Base-by-base conservation (phyloP, 1,140 invertebrate genomes). In the Chlorops oryzae region DNA sequence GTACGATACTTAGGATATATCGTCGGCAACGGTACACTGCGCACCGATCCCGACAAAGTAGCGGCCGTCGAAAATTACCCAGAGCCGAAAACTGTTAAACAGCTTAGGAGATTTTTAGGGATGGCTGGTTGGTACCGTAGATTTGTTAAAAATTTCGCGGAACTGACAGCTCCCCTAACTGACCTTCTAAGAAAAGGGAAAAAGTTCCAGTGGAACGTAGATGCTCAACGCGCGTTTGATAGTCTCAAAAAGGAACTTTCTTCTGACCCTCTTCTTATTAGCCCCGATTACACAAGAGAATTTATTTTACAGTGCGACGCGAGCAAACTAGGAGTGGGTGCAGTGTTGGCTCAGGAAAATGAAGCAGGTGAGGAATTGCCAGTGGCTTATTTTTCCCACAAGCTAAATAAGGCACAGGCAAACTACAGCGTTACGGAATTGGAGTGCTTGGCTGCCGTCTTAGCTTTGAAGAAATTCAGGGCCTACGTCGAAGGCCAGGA, bases 391-490 rank as follows among this genome's bases (percentile, higher is more conserved):
- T 17, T 52, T n/a, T 51, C 49, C n/a, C 45, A 44, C 7, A 55
- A 48, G 35, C 25, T 55, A 4, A 55, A 51, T 32, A 32, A 20
- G 32, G 40, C 45, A 10, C 49, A 51, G 55, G 9, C 44, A n/a
- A 57, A 55, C 12, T 59, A 57, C 38, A 41, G 21, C 0, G 59
- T 61, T 5, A 73, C 70, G 6, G 72, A 78, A 56, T 50, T 58
- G 43, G 75, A 78, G 61, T 65, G 62, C 40, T 54, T 76, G 13
- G 74, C 73, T 6, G 59, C 77, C 6, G 47, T 77, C 2, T 62
- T 59, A 46, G 67, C 61, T 7, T 58, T 73, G 23, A 56, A 73
- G 47, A 70, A 74, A 40, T 77, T 76, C 50, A 53, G 68, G 32
- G 53, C 61, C 5, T 78, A 74, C 54, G 21, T 77, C 3, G 62